phyloP scores from a whole-genome alignment of 1,140 invertebrate species.

The Pseudomyrmex pallidus region DNA sequence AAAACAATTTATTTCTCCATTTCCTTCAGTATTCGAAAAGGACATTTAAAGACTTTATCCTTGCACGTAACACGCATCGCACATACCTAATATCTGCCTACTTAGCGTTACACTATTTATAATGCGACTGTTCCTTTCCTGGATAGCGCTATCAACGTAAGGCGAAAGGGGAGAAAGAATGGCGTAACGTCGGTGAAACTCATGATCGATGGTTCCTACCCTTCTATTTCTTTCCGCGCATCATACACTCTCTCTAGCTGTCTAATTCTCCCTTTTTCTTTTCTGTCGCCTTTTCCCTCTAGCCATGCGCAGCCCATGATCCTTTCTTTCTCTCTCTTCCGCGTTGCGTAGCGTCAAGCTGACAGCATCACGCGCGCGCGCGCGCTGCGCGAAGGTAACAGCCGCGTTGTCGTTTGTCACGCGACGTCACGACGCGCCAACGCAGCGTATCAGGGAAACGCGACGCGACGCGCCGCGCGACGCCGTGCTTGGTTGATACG shows the following conservation, averaged over 20 bases:
- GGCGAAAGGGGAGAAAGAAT: background rate
- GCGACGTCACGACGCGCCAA: conserved; percentile 61
- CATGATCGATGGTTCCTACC: conserved; percentile 65
- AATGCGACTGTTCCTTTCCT: conserved; percentile 13
- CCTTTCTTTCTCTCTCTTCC: background rate
- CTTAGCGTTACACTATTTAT: background rate
- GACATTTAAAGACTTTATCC: too few relatives aligned
- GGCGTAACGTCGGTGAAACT: conserved; percentile 17
- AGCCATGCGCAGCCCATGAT: background rate
- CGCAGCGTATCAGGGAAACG: conserved; percentile 51
- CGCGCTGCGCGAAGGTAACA: conserved; percentile 30
- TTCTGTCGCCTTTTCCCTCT: conserved; percentile 23
- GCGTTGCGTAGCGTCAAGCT: conserved; percentile 23
- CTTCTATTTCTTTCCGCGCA: conserved; percentile 45
- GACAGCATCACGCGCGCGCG: conserved; percentile 44
- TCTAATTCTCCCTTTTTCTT: background rate
- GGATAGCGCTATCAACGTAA: conserved; percentile 23
- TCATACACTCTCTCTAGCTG: conserved; percentile 41
- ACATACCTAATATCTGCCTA: background rate
- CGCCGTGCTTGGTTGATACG: conserved; percentile 52
- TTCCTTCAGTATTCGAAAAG: too few relatives aligned
- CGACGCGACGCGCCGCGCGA: conserved; percentile 41
- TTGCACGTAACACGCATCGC: too few relatives aligned
- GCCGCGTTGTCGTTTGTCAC: conserved; percentile 71
- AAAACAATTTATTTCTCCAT: conserved; percentile 3